phyloP scores from a whole-genome alignment of 2,797 vertebrate species.

The Agapornis canus region DNA sequence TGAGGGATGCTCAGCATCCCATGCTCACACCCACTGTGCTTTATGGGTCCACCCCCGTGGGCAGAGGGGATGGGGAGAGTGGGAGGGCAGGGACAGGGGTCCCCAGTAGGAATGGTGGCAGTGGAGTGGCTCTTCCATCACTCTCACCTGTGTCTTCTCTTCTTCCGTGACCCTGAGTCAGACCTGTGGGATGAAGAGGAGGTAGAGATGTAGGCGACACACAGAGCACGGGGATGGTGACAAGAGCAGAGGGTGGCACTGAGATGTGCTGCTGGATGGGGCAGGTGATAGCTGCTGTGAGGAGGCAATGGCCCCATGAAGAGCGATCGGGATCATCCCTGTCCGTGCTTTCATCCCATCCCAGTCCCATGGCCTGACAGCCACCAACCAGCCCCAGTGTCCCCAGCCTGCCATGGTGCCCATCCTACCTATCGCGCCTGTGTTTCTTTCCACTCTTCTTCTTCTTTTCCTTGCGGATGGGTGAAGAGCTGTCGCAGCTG shows the following conservation, averaged over 20 bases:
- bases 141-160: conserved; percentile 92
- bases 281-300: neutral
- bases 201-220: neutral
- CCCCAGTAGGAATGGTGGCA: neutral
- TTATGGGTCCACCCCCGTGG: rapidly evolving
- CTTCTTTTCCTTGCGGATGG: conserved; percentile 92
- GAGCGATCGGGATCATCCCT: neutral
- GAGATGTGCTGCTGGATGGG: neutral
- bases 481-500: conserved; percentile 91
- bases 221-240: rapidly evolving
- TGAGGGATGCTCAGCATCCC: neutral
- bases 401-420: rapidly evolving
- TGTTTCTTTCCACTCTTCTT: conserved; percentile 94
- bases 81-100: neutral
- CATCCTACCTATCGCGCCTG: conserved; percentile 90
- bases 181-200: conserved; percentile 80
- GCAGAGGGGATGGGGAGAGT: neutral
- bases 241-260: neutral
- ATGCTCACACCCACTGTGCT: neutral
- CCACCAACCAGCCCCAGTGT: rapidly evolving
- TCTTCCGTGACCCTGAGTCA: conserved; percentile 90
- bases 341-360: neutral
- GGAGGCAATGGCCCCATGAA: neutral
- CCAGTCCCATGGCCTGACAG: neutral
- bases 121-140: neutral